A percentile compares a stretch with the other conserved stretches of the same genome.
These are phyloP conservation scores for Drosophila kurseongensis DNA, from an alignment of 1,140 invertebrate genomes.

Conservation along the genomic window DNA sequence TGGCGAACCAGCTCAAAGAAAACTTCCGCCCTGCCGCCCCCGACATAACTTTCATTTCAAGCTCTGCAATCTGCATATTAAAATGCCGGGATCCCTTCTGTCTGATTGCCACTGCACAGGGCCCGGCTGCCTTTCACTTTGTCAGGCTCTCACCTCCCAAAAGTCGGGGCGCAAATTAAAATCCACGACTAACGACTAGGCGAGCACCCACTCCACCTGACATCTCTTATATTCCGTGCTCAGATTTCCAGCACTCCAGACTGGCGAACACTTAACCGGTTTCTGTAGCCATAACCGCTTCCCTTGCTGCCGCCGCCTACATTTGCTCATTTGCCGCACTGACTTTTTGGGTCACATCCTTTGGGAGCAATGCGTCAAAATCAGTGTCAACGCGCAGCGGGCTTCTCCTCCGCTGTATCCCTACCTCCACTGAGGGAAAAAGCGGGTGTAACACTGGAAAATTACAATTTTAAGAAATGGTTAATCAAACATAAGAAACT, in stretches of 20 bases:
- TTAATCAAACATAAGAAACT: too few species aligned
- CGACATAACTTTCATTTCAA: slow-evolving; percentile 49
- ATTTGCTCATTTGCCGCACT: slow-evolving; percentile 80
- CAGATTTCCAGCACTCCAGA: slow-evolving; percentile 55
- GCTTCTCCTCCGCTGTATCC: slow-evolving; percentile 10
- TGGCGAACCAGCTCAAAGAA: slow-evolving; percentile 25
- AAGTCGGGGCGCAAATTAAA: slow-evolving; percentile 58
- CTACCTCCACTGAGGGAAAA: not conserved
- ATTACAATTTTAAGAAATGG: too few species aligned
- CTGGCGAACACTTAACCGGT: slow-evolving; percentile 69
- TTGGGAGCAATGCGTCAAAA: slow-evolving; percentile 81
- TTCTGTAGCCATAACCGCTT: slow-evolving; percentile 35
- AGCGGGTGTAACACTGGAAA: too few species aligned
- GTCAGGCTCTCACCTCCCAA: slow-evolving; percentile 35
- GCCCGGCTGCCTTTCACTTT: slow-evolving; percentile 62
- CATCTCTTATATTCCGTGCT: slow-evolving; percentile 70
- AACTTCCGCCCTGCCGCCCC: slow-evolving; percentile 11
- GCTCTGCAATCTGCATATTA: slow-evolving; percentile 72
- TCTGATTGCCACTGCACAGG: slow-evolving; percentile 64
- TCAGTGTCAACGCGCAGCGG: slow-evolving; percentile 79
- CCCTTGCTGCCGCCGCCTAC: slow-evolving; percentile 52
- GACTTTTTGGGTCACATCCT: slow-evolving; percentile 82
- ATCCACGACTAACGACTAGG: slow-evolving; percentile 61
- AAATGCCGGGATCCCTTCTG: slow-evolving; percentile 53
- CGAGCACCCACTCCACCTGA: slow-evolving; percentile 17